phyloP scores from a whole-genome alignment of 2,113 vertebrate genomes.

The Sphaerodactylus townsendi region DNA sequence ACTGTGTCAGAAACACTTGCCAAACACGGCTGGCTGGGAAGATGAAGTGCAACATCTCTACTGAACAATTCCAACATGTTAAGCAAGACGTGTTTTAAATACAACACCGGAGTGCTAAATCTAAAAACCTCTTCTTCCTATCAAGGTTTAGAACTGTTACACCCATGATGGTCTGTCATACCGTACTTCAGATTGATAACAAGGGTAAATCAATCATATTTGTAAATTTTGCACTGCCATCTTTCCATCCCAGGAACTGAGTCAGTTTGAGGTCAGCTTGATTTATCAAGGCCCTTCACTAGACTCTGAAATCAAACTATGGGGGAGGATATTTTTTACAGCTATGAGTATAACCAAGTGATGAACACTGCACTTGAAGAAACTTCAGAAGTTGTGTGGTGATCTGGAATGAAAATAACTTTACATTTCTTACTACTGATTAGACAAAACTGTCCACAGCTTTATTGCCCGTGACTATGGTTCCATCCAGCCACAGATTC shows the following conservation, averaged over 20 bases:
- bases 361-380: slow-evolving; percentile 15
- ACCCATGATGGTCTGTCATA: background rate
- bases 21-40: background rate
- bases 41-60: background rate
- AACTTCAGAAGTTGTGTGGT: background rate
- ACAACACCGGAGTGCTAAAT: background rate
- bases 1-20: background rate
- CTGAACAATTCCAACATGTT: background rate
- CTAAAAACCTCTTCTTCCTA: background rate
- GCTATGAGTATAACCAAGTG: background rate
- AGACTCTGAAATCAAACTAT: background rate
- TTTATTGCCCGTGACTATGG: background rate
- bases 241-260: background rate
- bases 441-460: background rate
- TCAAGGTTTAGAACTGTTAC: background rate
- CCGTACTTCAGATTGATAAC: background rate
- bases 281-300: slow-evolving; percentile 20
- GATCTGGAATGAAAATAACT: background rate
- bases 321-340: slow-evolving; percentile 4
- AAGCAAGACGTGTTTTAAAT: background rate
- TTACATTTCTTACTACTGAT: background rate
- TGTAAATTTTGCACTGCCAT: background rate
- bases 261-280: slow-evolving; percentile 15
- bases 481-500: background rate
- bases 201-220: background rate